Base-by-base conservation (phyloP, 2,113 vertebrate species). In the Tupaia chinensis region DNA sequence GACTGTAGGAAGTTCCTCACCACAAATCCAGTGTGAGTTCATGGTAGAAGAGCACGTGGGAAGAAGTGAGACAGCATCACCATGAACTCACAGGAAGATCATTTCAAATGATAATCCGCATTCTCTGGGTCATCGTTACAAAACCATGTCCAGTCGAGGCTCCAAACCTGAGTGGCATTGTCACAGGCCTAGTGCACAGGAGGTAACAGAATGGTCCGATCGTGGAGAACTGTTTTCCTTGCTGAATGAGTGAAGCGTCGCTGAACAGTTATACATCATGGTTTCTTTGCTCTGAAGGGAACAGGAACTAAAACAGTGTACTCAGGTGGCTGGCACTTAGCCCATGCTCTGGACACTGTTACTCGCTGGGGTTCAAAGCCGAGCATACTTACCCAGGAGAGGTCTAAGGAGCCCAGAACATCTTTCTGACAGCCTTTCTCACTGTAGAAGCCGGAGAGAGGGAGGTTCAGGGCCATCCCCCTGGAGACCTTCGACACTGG, bases 401-500 rank as follows among this genome's bases (percentile, higher is more conserved):
- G 9, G 14, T n/a, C 25, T 23, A 53, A 54, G 29, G 8, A 29
- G 14, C 25, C 32, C 73, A 20, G 69, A 58, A 22, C 44, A 27
- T 23, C 32, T 23, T 4, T 23, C 10, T 58, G 32, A 58, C 11
- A 5, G 7, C 13, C 1, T 9, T 16, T 16, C 70, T 83, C 63
- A 23, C 8, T 9, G 5, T 10, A 58, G 63, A 53, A 61, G 16
- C 7, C 12, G 32, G 44, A 53, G 32, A 60, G 1, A 34, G 16
- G 7, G 34, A 54, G 69, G 56, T 22, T 22, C 72, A 9, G 4
- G 0, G 1, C 27, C 3, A 0, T 12, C 27, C n/a, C 81, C 44
- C 23, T 8, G 1, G 29, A 19, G 0, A 25, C 3, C 14, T 12
- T 20, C 60, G 20, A 7, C 25, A 1, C 0, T 0, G 0, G 77